These are phyloP conservation scores for Microtus oregoni DNA, from an alignment of 2,113 vertebrate genomes.

Conservation along the genomic window DNA sequence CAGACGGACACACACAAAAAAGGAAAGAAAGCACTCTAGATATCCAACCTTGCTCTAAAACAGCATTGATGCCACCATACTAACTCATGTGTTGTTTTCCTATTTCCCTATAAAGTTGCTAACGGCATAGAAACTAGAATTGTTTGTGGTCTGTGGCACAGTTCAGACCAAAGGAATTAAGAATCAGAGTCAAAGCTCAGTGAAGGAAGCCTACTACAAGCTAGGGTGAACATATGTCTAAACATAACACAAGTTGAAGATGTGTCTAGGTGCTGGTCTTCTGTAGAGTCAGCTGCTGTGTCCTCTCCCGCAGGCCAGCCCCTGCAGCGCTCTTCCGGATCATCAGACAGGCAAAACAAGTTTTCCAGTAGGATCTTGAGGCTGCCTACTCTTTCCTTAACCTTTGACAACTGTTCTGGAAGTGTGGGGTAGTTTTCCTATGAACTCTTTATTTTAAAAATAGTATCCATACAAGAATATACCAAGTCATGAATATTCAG, in stretches of 20 bases:
- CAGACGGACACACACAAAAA: not conserved
- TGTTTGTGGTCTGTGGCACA: not conserved
- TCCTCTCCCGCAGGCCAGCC: not conserved
- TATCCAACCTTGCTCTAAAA: not conserved
- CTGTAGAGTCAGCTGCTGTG: not conserved
- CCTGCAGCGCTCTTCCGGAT: not conserved
- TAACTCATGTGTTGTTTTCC: not conserved
- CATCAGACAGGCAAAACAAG: not conserved
- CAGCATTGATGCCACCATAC: not conserved
- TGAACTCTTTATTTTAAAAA: not conserved
- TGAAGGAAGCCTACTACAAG: not conserved
- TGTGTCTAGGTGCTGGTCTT: not conserved
- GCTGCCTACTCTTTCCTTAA: not conserved
- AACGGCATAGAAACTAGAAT: not conserved
- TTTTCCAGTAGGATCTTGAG: not conserved
- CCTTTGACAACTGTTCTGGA: not conserved
- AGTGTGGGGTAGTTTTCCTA: not conserved
- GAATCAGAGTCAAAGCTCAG: not conserved
- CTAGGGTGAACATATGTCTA: not conserved
- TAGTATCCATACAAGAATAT: not conserved
- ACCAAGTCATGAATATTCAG: not conserved
- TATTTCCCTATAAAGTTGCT: not conserved
- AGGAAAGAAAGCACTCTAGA: not conserved
- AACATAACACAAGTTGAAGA: not conserved
- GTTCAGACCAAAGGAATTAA: not conserved